Evolutionary conservation across 2,797 vertebrate genomes (phyloP), one percentile per base, ranked within the genome.

Genomic region (Psittacula echo): DNA sequence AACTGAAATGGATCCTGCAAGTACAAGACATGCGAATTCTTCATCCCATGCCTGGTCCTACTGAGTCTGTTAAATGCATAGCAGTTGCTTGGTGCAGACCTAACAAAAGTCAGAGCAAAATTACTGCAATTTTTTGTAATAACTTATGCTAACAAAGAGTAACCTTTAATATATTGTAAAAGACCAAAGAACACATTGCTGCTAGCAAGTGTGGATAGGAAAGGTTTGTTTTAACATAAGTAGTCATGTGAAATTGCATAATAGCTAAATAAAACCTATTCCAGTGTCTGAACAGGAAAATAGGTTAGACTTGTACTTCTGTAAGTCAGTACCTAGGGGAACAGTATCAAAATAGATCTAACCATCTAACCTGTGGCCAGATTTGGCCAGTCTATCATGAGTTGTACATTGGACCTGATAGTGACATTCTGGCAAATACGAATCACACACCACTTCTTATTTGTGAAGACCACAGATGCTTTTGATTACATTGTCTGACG

Each of bases 401-500:
- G 15, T 32, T 37, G 20, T 0, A 41, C 11, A 3, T 9, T 60
- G 62, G 8, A 45, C 42, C 20, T 42, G 42, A 42, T 64, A 32
- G 1, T 64, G 77, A n/a, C 23, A 11, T 27, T 77, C 61, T 86
- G 41, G 41, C 21, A 89, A 75, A 32, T 14, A 30, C 20, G 50
- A 50, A 1, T 16, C 10, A 7, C 13, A 12, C 10, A 22, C 29
- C 1, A 1, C 13, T 78, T 70, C 48, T 60, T 30, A 9, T 29
- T 83, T 91, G 29, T 70, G 42, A 62, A 82, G 73, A 47, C 32
- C 20, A 51, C 37, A 67, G 65, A 18, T 83, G 65, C 44, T 54
- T 72, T 79, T 0, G 1, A 24, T 53, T 79, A 32, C 16, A 1
- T 34, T 50, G 14, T 56, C 29, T 47, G 12, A 54, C 1, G 2